Base-by-base conservation (phyloP, 2,113 vertebrate genomes). In the Actenoides lindsayi region DNA sequence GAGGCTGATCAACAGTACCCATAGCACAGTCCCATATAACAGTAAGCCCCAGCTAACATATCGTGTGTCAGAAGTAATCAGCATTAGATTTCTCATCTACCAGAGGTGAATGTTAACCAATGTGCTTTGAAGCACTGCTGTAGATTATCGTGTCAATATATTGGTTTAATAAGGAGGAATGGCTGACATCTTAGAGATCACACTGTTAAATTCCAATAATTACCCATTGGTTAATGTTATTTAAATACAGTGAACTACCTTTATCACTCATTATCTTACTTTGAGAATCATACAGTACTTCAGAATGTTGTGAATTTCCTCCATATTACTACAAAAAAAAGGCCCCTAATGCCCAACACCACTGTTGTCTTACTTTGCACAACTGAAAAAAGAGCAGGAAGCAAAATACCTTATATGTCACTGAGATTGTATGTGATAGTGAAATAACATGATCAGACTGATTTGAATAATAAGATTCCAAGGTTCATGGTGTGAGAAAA, bases 401-500 rank as follows among this genome's bases (percentile, higher is more conserved):
- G 16, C 24, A 64, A 30, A 46, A 19, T 87, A 96, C 86, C 70
- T 96, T 97, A 76, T 82, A 42, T 75, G 54, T 60, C 64, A 68
- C 44, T 91, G 51, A 95, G 70, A 62, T 97, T 92, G 95, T 56
- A 77, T 67, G 44, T 73, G 31, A 78, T 87, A 79, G 89, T 92
- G 54, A 97, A 96, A 95, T 84, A 94, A 89, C 14, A 75, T 39
- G 35, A 94, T 63, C 6, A 11, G 28, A 65, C 14, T 95, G 73
- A 96, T 97, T 92, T 97, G 71, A 93, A 78, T 96, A 97, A 94
- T 85, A 56, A 87, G n/a, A 96, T 75, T 90, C 28, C 31, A 68
- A 28, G 21, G 30, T 82, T 90, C 67, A 33, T 27, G 20, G 42
- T 94, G 50, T 79, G 44, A 96, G 69, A 68, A 92, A 89, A 89